Evolutionary conservation across 2,797 vertebrate genomes (phyloP).

Genomic region (Leucoraja ocellata): DNA sequence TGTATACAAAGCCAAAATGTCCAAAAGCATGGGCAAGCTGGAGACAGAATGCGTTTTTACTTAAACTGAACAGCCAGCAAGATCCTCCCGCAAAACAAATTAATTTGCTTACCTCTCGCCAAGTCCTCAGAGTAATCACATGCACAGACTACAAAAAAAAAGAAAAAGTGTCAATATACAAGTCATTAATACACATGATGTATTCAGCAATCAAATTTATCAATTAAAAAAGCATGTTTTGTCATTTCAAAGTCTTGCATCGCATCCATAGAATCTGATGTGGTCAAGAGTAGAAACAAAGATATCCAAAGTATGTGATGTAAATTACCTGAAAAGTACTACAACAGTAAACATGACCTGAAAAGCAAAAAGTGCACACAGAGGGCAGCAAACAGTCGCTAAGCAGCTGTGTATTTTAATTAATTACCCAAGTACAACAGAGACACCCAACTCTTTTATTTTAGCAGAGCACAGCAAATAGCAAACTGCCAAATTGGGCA

Average conservation of each 20-base stretch:
- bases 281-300: background rate
- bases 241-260: conserved; percentile 4
- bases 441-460: background rate
- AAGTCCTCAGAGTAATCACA: conserved; percentile 80
- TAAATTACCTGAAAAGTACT: background rate
- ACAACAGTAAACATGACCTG: background rate
- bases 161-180: background rate
- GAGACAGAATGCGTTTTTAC: background rate
- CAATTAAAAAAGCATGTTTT: background rate
- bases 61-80: background rate
- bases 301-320: background rate
- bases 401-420: background rate
- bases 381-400: background rate
- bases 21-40: background rate
- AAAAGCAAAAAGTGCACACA: background rate
- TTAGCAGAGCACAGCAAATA: background rate
- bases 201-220: background rate
- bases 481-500: no score
- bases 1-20: background rate
- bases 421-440: background rate
- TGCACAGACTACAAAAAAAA: conserved; percentile 75
- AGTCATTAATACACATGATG: background rate
- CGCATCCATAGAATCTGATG: background rate
- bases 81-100: background rate
- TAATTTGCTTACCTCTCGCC: conserved; percentile 79